Evolutionary conservation across 2,113 vertebrate genomes (phyloP), one percentile per base, ranked within the genome.

Genomic region (Pseudois nayaur): DNA sequence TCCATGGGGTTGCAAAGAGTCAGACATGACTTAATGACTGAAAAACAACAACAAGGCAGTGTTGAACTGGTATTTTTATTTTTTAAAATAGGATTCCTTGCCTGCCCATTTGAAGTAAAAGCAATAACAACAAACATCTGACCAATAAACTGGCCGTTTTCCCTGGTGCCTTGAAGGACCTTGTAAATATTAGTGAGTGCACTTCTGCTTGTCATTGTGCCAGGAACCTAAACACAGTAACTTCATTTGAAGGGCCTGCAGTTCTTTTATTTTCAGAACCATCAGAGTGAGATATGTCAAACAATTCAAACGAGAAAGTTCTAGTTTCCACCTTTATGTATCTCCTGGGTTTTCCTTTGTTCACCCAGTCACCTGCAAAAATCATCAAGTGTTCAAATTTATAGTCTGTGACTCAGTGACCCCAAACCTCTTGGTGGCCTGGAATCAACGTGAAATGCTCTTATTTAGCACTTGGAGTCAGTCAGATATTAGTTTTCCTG

Each of bases 301-400:
- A 87, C 27, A 93, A 89, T 82, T 96, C 62, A 91, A 64, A 84
- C 50, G 21, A 94, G 60, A 95, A 97, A 67, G 57, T 76, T 9
- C 76, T 83, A 23, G 13, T 83, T 97, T 95, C 71, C 16, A 54
- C 11, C 45, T 97, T 91, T 79, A 50, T 59, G 2, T 33, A 21
- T 86, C 55, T 94, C 78, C 43, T 60, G 57, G 71, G 87, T 60
- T 96, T 98, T 95, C 8, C 54, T 95, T 91, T 96, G 89, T 89
- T 97, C 82, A 67, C n/a, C 43, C 60, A 90, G 55, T 82, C 62
- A 60, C 71, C 90, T 98, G 95, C 55, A 96, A 95, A 98, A 94
- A 60, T 86, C 90, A 96, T 98, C 71, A 92, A 81, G 48, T 29
- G 50, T 96, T 97, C 67, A 71, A 62, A 95, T 82, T 93, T 64